A percentile compares a stretch with the other conserved stretches of the same genome.
These are phyloP conservation scores for Centroberyx gerrardi DNA, from an alignment of 2,797 vertebrate species.

Conservation along the genomic window DNA sequence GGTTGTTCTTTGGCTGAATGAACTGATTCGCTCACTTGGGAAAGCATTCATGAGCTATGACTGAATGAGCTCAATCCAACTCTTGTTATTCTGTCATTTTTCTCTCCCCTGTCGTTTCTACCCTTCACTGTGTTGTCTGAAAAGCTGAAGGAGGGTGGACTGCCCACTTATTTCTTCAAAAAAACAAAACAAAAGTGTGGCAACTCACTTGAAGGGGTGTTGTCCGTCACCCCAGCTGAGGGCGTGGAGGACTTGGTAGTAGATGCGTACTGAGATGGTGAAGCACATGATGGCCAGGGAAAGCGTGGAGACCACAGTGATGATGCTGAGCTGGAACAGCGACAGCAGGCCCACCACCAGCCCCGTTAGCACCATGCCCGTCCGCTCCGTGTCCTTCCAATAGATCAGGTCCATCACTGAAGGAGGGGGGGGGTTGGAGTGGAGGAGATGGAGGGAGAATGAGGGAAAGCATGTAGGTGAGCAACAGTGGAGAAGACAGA, in stretches of 20 bases:
- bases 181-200: not conserved
- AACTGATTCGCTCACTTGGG: too few species aligned
- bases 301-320: slow-evolving; percentile 89
- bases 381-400: slow-evolving; percentile 91
- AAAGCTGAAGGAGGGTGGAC: not conserved
- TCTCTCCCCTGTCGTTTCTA: not conserved
- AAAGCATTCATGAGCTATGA: too few species aligned
- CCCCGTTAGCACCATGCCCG: slow-evolving; percentile 89
- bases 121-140: not conserved
- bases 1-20: too few species aligned
- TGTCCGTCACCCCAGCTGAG: slow-evolving; percentile 87
- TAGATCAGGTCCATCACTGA: slow-evolving; percentile 91
- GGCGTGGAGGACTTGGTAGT: slow-evolving; percentile 86
- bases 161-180: not conserved
- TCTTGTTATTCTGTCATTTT: not conserved
- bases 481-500: too few species aligned
- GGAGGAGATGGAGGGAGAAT: too few species aligned
- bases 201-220: slow-evolving; percentile 91
- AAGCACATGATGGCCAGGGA: slow-evolving; percentile 88
- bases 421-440: not conserved
- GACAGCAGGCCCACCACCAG: slow-evolving; percentile 90
- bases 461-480: too few species aligned
- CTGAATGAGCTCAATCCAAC: not conserved
- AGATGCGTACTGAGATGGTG: slow-evolving; percentile 91
- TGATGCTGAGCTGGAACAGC: slow-evolving; percentile 93